Conservation (phyloP, 2,113 vertebrate species). For the Macroglossus sobrinus region DNA sequence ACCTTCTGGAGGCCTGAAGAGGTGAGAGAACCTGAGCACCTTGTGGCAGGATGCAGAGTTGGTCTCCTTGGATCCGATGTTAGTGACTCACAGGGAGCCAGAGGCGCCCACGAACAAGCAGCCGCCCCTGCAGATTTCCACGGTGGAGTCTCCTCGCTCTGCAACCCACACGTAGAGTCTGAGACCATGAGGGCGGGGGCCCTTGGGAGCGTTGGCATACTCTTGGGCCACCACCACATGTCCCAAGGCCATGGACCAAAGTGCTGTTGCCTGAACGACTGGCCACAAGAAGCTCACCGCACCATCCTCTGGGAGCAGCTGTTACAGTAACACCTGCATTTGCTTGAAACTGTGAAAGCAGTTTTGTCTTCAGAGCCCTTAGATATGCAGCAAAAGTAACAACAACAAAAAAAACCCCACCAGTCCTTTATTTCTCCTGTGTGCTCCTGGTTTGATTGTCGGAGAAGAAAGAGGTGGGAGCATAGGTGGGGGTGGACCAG, state of each 20-base stretch:
- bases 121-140: rapidly evolving
- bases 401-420: neutral
- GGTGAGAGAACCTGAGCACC: neutral
- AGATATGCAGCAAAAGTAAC: neutral
- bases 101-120: neutral
- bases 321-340: neutral
- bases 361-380: neutral
- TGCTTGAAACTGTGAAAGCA: neutral
- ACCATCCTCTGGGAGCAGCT: rapidly evolving
- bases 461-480: neutral
- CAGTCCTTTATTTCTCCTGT: neutral
- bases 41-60: rapidly evolving
- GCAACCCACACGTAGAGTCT: neutral
- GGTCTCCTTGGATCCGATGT: too few species aligned
- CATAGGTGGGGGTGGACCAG: too few species aligned
- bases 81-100: neutral
- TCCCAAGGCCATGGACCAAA: neutral
- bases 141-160: neutral
- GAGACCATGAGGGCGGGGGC: neutral
- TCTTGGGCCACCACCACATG: neutral
- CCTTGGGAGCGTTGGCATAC: too few species aligned
- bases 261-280: neutral
- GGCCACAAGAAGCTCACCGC: neutral
- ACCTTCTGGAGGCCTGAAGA: neutral
- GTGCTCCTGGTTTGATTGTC: neutral